These are phyloP conservation scores for Ursus arctos DNA, from an alignment of 2,113 vertebrate species.

Conservation along the genomic window DNA sequence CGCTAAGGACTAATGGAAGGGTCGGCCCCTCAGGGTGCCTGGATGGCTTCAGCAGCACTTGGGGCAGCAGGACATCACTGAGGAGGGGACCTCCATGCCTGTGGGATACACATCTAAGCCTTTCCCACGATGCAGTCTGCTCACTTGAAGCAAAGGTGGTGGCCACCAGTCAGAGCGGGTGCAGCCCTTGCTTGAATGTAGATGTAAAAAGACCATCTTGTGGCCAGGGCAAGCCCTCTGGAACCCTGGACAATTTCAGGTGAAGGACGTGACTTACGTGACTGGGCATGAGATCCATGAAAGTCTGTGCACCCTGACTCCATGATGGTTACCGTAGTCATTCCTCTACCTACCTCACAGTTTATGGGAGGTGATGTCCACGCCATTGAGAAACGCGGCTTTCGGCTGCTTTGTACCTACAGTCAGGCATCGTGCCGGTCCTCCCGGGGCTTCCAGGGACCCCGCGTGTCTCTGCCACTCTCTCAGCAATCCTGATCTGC, in stretches of 20 bases:
- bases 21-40: background rate
- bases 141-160: no score
- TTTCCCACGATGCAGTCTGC: accelerated
- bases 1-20: no score
- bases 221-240: background rate
- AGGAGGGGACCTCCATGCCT: no score
- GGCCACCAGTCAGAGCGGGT: accelerated
- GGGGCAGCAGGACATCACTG: no score
- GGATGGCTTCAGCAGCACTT: no score
- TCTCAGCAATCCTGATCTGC: accelerated
- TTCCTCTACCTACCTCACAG: background rate
- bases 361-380: background rate
- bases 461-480: accelerated
- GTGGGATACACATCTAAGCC: no score
- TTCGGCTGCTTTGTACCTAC: background rate
- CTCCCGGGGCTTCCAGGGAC: accelerated
- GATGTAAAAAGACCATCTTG: background rate
- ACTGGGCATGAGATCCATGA: background rate
- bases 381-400: background rate
- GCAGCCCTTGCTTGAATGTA: background rate
- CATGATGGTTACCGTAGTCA: background rate
- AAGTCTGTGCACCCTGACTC: background rate
- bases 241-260: background rate
- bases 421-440: accelerated
- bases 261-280: background rate